phyloP scores from a whole-genome alignment of 1,140 invertebrate species.

The Drosophila baimaii region DNA sequence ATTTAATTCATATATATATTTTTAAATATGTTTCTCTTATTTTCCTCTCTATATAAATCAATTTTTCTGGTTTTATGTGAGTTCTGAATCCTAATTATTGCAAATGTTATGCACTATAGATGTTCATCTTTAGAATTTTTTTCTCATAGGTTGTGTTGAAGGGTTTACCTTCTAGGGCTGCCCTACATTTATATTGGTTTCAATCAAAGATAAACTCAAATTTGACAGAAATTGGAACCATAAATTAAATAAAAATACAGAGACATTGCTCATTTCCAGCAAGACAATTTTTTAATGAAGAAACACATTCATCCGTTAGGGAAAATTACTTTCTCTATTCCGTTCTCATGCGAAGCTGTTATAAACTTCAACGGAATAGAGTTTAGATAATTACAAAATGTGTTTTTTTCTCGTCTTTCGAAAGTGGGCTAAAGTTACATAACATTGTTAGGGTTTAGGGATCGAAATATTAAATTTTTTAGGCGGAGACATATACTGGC shows the following conservation, averaged over 20 bases:
- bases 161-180: slow-evolving; percentile 33
- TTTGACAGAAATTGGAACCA: not conserved
- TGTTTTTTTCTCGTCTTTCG: not conserved
- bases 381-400: not conserved
- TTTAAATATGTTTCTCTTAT: slow-evolving; percentile 45
- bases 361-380: slow-evolving; percentile 6
- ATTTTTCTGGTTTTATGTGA: slow-evolving; percentile 38
- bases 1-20: slow-evolving; percentile 49
- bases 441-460: slow-evolving; percentile 9
- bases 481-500: slow-evolving; percentile 82
- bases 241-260: not conserved
- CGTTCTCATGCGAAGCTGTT: slow-evolving; percentile 2
- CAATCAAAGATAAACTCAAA: slow-evolving; percentile 1
- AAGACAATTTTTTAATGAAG: not conserved
- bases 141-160: slow-evolving; percentile 48
- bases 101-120: slow-evolving; percentile 59
- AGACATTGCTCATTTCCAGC: slow-evolving; percentile 1
- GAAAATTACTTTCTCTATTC: slow-evolving; percentile 1
- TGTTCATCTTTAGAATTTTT: slow-evolving; percentile 49
- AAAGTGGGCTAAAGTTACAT: not conserved
- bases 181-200: slow-evolving; percentile 16
- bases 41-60: slow-evolving; percentile 36
- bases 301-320: not conserved
- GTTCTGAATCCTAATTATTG: slow-evolving; percentile 55
- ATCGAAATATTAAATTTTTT: slow-evolving; percentile 31